Base-by-base conservation (phyloP, 2,113 vertebrate genomes). In the Collichthys lucidus region DNA sequence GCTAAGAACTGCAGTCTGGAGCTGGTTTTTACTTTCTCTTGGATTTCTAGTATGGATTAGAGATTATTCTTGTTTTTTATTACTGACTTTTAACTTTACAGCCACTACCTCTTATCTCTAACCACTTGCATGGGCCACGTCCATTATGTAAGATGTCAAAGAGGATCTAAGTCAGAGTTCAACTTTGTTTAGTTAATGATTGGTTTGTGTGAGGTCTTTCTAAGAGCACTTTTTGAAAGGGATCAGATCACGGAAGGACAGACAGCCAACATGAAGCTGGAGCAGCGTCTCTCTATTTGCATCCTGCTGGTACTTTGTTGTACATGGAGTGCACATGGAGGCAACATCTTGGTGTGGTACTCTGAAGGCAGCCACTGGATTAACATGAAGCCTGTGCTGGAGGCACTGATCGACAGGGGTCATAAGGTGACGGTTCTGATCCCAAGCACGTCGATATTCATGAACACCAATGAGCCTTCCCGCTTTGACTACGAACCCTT, bases 281-380 rank as follows among this genome's bases (percentile, higher is more conserved):
- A 6, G 0, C 35, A 42, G 62, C 47, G 1, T 29, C 35, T 91
- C 50, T 44, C 50, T 0, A 31, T 74, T 10, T 63, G 44, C 2
- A 3, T 86, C 24, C 81, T 95, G 79, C 67, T 95, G 67, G 68
- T 95, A 22, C 53, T 95, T 3, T 77, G 70, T 67, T 76, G 42
- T 89, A 64, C 91, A 44, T 70, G 80, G 69, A 77, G 83, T 0
- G 73, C 80, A 62, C 77, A 93, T 7, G 93, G 95, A 70, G 94
- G 77, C 0, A 96, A 94, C 2, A 65, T 96, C 10, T 73, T 96
- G 24, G 95, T 95, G 5, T 96, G 94, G 96, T 95, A 93, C 67
- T 90, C 88, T 2, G 95, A 96, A 0, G 89, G 90, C 69, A 96
- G 96, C 70, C 96, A 96, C 64, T 96, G 95, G 95, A 95, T 96